These are phyloP conservation scores for Paragorgia papillata DNA, from an alignment of 92 coral and sea anemone genomes.

Conservation along the genomic window DNA sequence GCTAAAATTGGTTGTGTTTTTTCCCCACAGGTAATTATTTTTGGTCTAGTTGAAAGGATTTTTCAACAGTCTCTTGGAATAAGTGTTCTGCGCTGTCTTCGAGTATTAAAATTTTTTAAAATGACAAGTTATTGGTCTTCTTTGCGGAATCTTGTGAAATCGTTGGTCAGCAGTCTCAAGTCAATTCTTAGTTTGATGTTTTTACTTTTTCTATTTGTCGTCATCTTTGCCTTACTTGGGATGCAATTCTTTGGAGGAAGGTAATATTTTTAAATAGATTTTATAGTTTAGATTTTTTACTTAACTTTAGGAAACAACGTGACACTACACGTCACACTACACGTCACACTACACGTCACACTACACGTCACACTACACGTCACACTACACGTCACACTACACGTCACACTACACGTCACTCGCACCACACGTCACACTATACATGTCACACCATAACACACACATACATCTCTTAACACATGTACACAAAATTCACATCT, in stretches of 20 bases:
- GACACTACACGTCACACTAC: too few species aligned
- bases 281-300: too few species aligned
- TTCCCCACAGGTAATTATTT: constrained; percentile 72
- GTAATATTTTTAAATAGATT: too few species aligned
- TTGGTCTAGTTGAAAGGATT: constrained; percentile 70
- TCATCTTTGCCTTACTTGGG: constrained; percentile 89
- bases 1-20: neutral
- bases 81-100: constrained; percentile 87
- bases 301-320: too few species aligned
- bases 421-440: too few species aligned
- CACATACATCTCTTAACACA: too few species aligned
- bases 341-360: too few species aligned
- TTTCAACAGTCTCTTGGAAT: constrained; percentile 67
- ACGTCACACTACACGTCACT: too few species aligned
- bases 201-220: constrained; percentile 86
- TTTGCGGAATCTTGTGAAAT: constrained; percentile 90
- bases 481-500: too few species aligned
- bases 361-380: too few species aligned
- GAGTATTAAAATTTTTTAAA: constrained; percentile 85
- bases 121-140: constrained; percentile 96
- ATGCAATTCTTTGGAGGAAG: constrained; percentile 99
- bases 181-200: constrained; percentile 95
- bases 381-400: too few species aligned
- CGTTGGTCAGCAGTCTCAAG: constrained; percentile 95
- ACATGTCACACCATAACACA: too few species aligned